Percentiles rank a stretch among this genome's conserved stretches.
Evolutionary conservation across 2,113 vertebrate genomes (phyloP).

Genomic region (Heterochromis multidens): DNA sequence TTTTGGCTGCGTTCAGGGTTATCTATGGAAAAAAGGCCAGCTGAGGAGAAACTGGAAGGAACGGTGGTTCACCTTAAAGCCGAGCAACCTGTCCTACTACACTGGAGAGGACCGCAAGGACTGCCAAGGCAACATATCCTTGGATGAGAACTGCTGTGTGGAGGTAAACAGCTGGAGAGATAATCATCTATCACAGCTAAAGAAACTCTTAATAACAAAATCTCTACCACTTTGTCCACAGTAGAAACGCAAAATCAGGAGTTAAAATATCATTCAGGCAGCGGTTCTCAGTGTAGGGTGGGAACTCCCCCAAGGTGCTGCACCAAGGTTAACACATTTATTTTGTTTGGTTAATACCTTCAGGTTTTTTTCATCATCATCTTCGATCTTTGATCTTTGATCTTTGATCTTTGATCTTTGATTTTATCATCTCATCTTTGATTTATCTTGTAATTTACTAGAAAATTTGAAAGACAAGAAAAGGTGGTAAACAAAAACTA

Average conservation of each 20-base stretch:
- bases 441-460: background rate
- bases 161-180: conserved; percentile 76
- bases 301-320: background rate
- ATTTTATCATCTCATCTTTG: background rate
- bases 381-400: too few species aligned
- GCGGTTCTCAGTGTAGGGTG: background rate
- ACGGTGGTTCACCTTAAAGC: conserved; percentile 92
- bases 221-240: background rate
- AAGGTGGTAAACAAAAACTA: too few species aligned
- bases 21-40: conserved; percentile 94
- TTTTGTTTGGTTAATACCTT: background rate
- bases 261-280: background rate
- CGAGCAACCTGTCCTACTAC: conserved; percentile 86
- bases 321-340: background rate
- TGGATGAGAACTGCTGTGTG: conserved; percentile 92
- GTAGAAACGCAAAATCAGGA: background rate
- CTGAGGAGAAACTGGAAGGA: conserved; percentile 94
- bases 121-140: conserved; percentile 82
- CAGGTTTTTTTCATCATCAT: background rate
- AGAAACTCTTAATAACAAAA: background rate
- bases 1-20: conserved; percentile 78
- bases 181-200: background rate
- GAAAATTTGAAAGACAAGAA: background rate
- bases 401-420: too few species aligned
- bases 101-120: conserved; percentile 88